phyloP scores from a whole-genome alignment of 2,888 invertebrate genomes.

The Folsomia candida region DNA sequence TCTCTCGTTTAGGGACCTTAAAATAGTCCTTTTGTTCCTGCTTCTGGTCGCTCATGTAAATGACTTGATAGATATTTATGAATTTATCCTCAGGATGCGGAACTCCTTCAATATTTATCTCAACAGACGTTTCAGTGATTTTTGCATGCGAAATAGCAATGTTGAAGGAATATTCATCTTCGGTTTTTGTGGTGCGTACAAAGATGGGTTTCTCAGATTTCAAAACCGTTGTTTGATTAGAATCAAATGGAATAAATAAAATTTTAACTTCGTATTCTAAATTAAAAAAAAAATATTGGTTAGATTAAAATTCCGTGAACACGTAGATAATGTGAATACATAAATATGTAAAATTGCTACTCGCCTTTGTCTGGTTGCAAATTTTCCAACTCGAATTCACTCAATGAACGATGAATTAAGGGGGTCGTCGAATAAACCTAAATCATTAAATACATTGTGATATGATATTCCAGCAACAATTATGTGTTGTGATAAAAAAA shows the following conservation, averaged over 20 bases:
- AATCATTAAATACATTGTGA: too few relatives aligned
- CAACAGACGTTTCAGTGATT: slow-evolving; percentile 73
- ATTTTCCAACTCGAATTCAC: slow-evolving; percentile 72
- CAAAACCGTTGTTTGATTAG: slow-evolving; percentile 71
- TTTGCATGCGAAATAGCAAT: slow-evolving; percentile 72
- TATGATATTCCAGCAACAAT: background rate
- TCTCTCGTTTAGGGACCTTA: slow-evolving; percentile 71
- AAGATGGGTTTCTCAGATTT: slow-evolving; percentile 69
- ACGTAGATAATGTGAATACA: too few relatives aligned
- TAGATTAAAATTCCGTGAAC: too few relatives aligned
- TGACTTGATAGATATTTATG: slow-evolving; percentile 82
- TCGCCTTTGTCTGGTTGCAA: slow-evolving; percentile 72
- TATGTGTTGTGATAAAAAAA: background rate
- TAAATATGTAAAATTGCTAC: too few relatives aligned
- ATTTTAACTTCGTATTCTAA: slow-evolving; percentile 81
- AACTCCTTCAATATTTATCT: slow-evolving; percentile 78
- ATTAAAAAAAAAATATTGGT: too few relatives aligned
- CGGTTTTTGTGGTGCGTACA: slow-evolving; percentile 68
- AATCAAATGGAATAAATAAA: slow-evolving; percentile 75
- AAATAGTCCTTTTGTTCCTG: slow-evolving; percentile 72
- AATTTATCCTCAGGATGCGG: slow-evolving; percentile 86
- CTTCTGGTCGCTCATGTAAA: slow-evolving; percentile 69
- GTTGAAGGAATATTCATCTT: slow-evolving; percentile 80
- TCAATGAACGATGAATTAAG: slow-evolving; percentile 76
- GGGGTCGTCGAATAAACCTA: slow-evolving; percentile 78